Conservation (phyloP, 2,888 invertebrate species). For the Cheiracanthium punctorium region DNA sequence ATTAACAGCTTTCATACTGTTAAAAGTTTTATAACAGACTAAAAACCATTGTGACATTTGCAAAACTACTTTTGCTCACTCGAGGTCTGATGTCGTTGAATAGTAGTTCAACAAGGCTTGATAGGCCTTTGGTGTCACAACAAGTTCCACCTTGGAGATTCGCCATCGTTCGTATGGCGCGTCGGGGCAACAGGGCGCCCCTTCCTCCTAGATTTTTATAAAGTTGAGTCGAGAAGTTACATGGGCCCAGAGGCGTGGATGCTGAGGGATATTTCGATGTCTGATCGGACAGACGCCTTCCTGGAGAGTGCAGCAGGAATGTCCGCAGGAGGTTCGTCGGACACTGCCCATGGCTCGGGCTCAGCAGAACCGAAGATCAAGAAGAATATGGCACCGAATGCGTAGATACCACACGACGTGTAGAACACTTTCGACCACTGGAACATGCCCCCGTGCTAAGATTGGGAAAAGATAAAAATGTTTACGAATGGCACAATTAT, state of each 20-base stretch:
- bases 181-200: background rate
- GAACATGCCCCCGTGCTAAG: conserved; percentile 62
- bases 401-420: conserved; percentile 75
- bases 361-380: conserved; percentile 72
- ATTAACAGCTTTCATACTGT: too few relatives aligned
- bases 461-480: background rate
- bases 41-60: too few relatives aligned
- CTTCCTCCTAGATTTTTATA: background rate
- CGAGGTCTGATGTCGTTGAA: too few relatives aligned
- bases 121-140: too few relatives aligned
- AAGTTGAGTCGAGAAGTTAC: conserved; percentile 48
- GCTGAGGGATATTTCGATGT: conserved; percentile 62
- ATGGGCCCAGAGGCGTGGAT: conserved; percentile 54
- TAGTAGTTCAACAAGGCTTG: too few relatives aligned
- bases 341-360: conserved; percentile 72
- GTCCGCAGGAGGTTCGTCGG: conserved; percentile 24
- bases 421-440: conserved; percentile 75
- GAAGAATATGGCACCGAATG: conserved; percentile 74
- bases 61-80: too few relatives aligned
- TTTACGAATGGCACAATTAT: too few relatives aligned
- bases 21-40: too few relatives aligned
- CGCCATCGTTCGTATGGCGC: background rate
- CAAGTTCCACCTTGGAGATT: background rate
- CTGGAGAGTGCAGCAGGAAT: conserved; percentile 19
- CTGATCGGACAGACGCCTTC: conserved; percentile 61